Conservation (phyloP, 2,888 invertebrate species). For the Mythimna pallens region DNA sequence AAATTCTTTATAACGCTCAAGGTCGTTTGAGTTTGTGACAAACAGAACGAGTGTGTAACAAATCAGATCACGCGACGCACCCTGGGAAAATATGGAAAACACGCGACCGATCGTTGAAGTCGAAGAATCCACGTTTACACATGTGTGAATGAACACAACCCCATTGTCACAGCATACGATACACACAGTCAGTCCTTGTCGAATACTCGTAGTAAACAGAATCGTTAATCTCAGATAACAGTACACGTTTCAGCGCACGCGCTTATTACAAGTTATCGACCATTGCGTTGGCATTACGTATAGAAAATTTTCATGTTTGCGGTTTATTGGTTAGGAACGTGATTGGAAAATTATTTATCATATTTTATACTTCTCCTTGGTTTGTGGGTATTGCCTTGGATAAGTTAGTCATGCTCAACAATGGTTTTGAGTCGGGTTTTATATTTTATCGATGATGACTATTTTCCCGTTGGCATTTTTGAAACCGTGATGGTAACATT, state of each 20-base stretch:
- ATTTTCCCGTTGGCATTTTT: background rate
- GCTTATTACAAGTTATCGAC: constrained; percentile 27
- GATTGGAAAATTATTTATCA: constrained; percentile 59
- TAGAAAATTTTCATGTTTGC: constrained; percentile 50
- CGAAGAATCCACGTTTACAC: constrained; percentile 25
- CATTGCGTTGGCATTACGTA: constrained; percentile 39
- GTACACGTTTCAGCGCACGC: constrained; percentile 56
- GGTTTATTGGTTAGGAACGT: constrained; percentile 51
- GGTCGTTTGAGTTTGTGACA: constrained; percentile 27
- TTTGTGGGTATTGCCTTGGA: constrained; percentile 11
- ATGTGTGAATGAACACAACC: constrained; percentile 48
- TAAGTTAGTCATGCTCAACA: constrained; percentile 25
- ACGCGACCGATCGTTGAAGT: background rate
- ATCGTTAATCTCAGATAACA: constrained; percentile 60
- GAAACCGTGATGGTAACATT: background rate
- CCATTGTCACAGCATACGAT: constrained; percentile 45
- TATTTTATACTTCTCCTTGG: constrained; percentile 41
- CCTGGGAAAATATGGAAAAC: constrained; percentile 31
- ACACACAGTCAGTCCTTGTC: constrained; percentile 48
- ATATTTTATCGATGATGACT: background rate
- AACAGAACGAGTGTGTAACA: constrained; percentile 16
- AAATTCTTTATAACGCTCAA: constrained; percentile 31
- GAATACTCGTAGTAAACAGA: constrained; percentile 61
- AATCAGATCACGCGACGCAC: constrained; percentile 42
- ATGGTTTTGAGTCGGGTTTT: background rate